phyloP scores from a whole-genome alignment of 92 coral and sea anemone genomes.

The Actinernus sp. region DNA sequence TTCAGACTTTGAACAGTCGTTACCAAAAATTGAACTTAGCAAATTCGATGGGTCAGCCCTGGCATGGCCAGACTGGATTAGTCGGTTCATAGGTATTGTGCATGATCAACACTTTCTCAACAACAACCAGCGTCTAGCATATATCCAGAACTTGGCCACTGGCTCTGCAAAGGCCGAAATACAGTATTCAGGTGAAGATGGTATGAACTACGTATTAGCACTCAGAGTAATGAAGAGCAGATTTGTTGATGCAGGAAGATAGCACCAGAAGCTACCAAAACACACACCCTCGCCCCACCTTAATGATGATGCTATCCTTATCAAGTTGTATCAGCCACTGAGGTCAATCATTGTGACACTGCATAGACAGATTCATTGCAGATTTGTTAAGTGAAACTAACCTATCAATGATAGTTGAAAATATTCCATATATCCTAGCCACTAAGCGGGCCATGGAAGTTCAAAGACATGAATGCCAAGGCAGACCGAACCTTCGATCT shows the following conservation, averaged over 20 bases:
- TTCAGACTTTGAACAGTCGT: slow-evolving; percentile 31
- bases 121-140: slow-evolving; percentile 43
- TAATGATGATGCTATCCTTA: slow-evolving; percentile 36
- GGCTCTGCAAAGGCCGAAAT: slow-evolving; percentile 43
- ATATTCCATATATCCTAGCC: slow-evolving; percentile 35
- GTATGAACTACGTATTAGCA: slow-evolving; percentile 35
- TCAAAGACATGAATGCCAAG: slow-evolving; percentile 51
- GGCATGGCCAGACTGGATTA: slow-evolving; percentile 49
- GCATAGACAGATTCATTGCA: slow-evolving; percentile 55
- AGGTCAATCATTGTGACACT: slow-evolving; percentile 49
- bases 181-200: slow-evolving; percentile 55
- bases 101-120: slow-evolving; percentile 53
- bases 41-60: slow-evolving; percentile 50
- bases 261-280: no score
- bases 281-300: slow-evolving; percentile 40
- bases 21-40: slow-evolving; percentile 45
- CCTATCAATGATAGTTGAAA: slow-evolving; percentile 41
- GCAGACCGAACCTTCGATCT: slow-evolving; percentile 59
- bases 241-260: slow-evolving; percentile 52
- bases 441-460: slow-evolving; percentile 64
- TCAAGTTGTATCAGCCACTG: slow-evolving; percentile 33
- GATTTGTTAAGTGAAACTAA: slow-evolving; percentile 59
- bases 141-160: slow-evolving; percentile 28
- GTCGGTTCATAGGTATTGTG: slow-evolving; percentile 38
- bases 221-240: slow-evolving; percentile 41